phyloP scores from a whole-genome alignment of 2,797 vertebrate species.

The Sternarchorhynchus goeldii region DNA sequence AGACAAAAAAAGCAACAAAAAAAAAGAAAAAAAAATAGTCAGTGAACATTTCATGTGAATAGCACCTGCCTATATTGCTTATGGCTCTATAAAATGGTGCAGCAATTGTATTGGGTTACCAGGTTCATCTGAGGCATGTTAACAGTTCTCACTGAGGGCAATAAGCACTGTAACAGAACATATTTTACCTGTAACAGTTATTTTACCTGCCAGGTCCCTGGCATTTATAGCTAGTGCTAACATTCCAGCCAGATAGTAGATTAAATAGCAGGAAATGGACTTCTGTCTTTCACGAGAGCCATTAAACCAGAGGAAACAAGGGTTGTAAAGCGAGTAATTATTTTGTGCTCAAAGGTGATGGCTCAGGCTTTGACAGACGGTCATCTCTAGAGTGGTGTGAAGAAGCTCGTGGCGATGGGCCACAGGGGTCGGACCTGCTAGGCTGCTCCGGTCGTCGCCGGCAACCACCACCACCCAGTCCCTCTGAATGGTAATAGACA shows the following conservation, averaged over 20 bases:
- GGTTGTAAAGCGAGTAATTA: conserved; percentile 52
- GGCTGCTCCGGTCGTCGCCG: conserved; percentile 89
- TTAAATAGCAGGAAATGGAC: conserved; percentile 32
- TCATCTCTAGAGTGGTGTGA: background rate
- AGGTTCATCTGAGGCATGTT: conserved; percentile 17
- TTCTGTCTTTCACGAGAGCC: conserved; percentile 41
- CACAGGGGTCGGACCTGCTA: conserved; percentile 84
- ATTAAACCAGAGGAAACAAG: conserved; percentile 19
- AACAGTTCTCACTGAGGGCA: conserved; percentile 20
- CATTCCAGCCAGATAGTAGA: conserved; percentile 37
- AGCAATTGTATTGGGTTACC: conserved; percentile 6
- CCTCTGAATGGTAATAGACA: conserved; percentile 94
- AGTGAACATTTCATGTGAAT: conserved; percentile 1
- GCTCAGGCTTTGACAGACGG: conserved; percentile 39
- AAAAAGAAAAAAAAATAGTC: background rate
- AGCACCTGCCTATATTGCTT: conserved; percentile 6
- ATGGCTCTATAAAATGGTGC: background rate
- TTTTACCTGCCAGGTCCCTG: background rate
- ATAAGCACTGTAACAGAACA: conserved; percentile 11
- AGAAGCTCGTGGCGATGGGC: too few relatives aligned
- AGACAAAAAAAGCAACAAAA: background rate
- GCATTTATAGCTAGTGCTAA: conserved; percentile 37
- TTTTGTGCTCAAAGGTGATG: conserved; percentile 54
- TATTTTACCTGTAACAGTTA: background rate
- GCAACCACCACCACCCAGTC: conserved; percentile 99